Percentiles rank a stretch among this genome's conserved stretches.
phyloP scores from a whole-genome alignment of 2,888 invertebrate species.

The Dasypolia templi region DNA sequence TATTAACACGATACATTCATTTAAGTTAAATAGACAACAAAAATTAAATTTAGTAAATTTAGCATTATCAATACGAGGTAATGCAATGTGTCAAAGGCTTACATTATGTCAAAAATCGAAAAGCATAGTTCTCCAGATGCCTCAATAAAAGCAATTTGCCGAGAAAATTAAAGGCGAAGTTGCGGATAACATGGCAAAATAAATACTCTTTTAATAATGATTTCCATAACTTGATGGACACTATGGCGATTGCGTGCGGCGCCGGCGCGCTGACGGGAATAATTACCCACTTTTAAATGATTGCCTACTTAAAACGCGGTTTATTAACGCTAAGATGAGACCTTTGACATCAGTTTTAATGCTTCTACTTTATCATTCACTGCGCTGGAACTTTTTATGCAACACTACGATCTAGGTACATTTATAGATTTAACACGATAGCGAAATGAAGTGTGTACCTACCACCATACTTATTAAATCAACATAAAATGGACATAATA shows the following conservation, averaged over 20 bases:
- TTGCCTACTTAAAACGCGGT: conserved; percentile 18
- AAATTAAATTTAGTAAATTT: no score
- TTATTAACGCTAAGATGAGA: conserved; percentile 25
- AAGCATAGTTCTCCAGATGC: background rate
- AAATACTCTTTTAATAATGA: conserved; percentile 24
- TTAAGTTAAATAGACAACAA: no score
- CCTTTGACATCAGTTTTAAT: conserved; percentile 19
- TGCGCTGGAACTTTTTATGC: background rate
- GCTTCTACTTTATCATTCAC: background rate
- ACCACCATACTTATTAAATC: no score
- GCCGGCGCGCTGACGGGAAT: conserved; percentile 20
- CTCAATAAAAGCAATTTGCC: background rate
- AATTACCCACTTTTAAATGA: conserved; percentile 47
- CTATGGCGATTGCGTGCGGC: conserved; percentile 22
- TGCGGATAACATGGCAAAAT: conserved; percentile 9
- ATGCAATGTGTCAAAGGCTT: background rate
- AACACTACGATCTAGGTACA: background rate
- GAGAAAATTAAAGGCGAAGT: background rate
- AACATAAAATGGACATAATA: background rate
- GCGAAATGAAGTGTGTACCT: background rate
- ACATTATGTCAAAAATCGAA: background rate
- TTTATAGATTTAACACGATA: background rate
- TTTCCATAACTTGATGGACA: conserved; percentile 34
- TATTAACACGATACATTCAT: no score
- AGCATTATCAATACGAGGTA: background rate